These are phyloP conservation scores for Sebastes goodei DNA, from an alignment of 2,797 vertebrate genomes.

Conservation along the genomic window DNA sequence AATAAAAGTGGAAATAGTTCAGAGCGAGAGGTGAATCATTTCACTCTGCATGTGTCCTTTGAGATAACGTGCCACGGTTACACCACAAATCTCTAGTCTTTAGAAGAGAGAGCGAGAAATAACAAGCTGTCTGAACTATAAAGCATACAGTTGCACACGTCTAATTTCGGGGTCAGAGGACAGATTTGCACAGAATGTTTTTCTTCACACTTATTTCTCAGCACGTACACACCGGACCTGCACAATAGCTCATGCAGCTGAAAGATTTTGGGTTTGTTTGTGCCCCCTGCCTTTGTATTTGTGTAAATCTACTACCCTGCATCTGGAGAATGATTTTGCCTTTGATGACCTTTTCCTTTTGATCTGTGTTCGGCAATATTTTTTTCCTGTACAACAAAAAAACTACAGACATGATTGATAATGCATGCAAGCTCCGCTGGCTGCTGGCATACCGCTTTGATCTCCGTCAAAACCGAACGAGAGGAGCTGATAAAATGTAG, in stretches of 20 bases:
- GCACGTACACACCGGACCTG: background rate
- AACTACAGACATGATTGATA: conserved; percentile 74
- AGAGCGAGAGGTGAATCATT: conserved; percentile 63
- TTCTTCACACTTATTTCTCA: conserved; percentile 10
- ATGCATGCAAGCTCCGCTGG: conserved; percentile 66
- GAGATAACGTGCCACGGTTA: conserved; percentile 64
- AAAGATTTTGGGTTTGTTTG: conserved; percentile 27
- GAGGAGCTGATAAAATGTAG: conserved; percentile 71
- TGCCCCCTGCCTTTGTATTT: background rate
- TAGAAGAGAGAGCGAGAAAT: conserved; percentile 32
- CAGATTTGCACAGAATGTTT: conserved; percentile 21
- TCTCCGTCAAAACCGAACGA: conserved; percentile 67
- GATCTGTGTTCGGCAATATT: conserved; percentile 60
- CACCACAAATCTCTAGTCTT: conserved; percentile 59
- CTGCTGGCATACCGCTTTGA: conserved; percentile 69
- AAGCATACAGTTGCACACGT: conserved; percentile 43
- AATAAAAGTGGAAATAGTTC: conserved; percentile 57
- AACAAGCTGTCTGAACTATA: conserved; percentile 55
- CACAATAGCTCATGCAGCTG: background rate
- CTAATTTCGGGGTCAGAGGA: conserved; percentile 56
- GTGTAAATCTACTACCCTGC: background rate
- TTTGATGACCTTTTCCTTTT: conserved; percentile 70
- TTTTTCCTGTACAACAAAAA: conserved; percentile 61
- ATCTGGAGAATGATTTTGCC: conserved; percentile 32
- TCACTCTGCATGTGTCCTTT: conserved; percentile 71